Base-by-base conservation (phyloP, 2,113 vertebrate genomes). In the Apteryx mantelli region DNA sequence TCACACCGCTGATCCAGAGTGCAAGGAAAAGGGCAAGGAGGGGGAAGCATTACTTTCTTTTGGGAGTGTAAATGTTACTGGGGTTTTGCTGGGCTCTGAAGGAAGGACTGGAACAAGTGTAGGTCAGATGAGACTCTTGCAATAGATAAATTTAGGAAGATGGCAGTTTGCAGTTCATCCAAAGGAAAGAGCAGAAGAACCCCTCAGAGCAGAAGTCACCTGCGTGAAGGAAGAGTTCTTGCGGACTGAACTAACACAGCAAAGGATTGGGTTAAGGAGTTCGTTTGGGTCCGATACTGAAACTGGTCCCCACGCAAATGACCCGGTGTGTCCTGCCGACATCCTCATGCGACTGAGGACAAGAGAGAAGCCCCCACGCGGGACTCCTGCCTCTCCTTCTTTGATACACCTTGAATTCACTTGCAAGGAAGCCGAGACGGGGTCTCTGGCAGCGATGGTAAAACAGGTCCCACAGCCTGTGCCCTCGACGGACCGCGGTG, bases 1-100 rank as follows among this genome's bases (percentile, higher is more conserved):
- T 34, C 7, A 1, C 5, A 0, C 8, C 1, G 0, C 46, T 9
- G 38, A 34, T 15, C 25, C 22, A 44, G 81, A 71, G 52, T 0
- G 38, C 7, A 2, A 34, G 73, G 88, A 19, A n/a, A 44, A 73
- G 70, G 75, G 24, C 4, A 15, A 30, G 14, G 44, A 21, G 28
- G 3, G 73, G 44, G 77, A 5, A 63, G n/a, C 26, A 1, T 9
- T 42, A 42, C 44, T 55, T 40, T n/a, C 50, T 14, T 1, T 13
- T 1, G 1, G 11, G n/a, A 53, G 25, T 11, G 26, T 28, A 14
- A 24, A 61, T 4, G 0, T 16, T 13, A 1, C 10, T 2, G 48
- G 18, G 63, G 52, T 12, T 82, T 63, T n/a, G 36, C 16, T 60
- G 71, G 18, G 46, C 46, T 48, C 46, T 48, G 17, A 5, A 9